Evolutionary conservation across 2,888 invertebrate species (phyloP).

Genomic region (Sepioteuthis lessoniana): DNA sequence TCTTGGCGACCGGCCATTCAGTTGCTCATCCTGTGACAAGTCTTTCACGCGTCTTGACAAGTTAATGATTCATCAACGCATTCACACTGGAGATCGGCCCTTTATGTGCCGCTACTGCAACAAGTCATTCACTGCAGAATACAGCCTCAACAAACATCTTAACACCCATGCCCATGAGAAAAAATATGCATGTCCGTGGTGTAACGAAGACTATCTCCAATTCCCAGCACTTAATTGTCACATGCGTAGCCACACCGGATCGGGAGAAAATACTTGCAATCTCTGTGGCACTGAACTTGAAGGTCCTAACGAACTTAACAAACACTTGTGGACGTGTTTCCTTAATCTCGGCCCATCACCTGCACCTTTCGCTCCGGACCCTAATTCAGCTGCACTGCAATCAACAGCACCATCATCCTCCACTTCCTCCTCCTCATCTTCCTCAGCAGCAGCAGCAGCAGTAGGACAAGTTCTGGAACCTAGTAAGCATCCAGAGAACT

Average conservation of each 20-base stretch:
- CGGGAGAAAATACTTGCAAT: not conserved
- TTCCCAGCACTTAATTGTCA: slow-evolving; percentile 35
- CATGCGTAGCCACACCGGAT: not conserved
- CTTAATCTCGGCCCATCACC: not conserved
- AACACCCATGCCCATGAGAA: slow-evolving; percentile 36
- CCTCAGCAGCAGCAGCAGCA: not conserved
- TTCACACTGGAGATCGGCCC: not conserved
- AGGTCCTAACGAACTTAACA: not conserved
- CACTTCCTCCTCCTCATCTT: not conserved
- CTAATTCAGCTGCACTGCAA: not conserved
- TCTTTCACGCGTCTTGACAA: slow-evolving; percentile 35
- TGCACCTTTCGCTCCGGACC: not conserved
- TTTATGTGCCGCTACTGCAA: slow-evolving; percentile 34
- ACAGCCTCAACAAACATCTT: slow-evolving; percentile 41
- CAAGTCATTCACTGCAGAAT: slow-evolving; percentile 36
- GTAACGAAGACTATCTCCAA: slow-evolving; percentile 36
- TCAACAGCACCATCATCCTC: not conserved
- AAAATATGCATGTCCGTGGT: slow-evolving; percentile 39
- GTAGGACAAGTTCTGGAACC: not conserved
- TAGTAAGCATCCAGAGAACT: not conserved
- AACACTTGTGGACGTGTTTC: slow-evolving; percentile 37
- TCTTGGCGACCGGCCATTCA: not conserved
- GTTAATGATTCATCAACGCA: slow-evolving; percentile 15
- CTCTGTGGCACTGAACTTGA: not conserved
- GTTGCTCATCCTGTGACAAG: slow-evolving; percentile 34